Percentiles rank a stretch among this genome's conserved stretches.
Conservation (phyloP, 2,797 vertebrate species). For the Vultur gryphus region DNA sequence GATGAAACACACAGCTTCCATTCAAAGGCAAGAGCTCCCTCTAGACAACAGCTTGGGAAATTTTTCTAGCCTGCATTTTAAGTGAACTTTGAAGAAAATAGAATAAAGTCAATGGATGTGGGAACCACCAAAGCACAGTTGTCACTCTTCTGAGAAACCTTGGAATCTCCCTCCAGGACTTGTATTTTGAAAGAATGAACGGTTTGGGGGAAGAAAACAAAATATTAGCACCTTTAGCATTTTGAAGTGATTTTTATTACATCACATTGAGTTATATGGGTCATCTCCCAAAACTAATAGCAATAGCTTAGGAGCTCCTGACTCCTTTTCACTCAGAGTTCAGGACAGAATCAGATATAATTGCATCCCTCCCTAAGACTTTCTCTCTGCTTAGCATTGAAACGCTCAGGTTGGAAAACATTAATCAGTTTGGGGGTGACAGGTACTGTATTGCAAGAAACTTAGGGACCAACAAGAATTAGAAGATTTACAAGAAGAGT, state of each 20-base stretch:
- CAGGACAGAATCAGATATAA: background rate
- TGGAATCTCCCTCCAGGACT: background rate
- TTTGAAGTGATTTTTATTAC: background rate
- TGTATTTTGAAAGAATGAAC: background rate
- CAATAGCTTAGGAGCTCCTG: background rate
- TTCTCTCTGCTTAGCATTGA: background rate
- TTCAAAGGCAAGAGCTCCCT: slow-evolving; percentile 64
- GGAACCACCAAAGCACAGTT: background rate
- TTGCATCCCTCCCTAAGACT: accelerated
- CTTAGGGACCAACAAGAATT: background rate
- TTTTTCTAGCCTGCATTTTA: background rate
- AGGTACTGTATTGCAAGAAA: background rate
- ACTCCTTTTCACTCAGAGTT: background rate
- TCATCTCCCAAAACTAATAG: background rate
- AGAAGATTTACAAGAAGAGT: background rate
- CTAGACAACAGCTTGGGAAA: slow-evolving; percentile 1
- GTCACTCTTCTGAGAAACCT: background rate
- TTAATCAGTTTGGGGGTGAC: background rate
- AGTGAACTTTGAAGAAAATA: background rate
- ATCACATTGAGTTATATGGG: background rate
- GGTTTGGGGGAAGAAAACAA: background rate
- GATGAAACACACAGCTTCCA: background rate
- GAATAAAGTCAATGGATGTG: background rate
- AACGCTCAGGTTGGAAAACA: background rate
- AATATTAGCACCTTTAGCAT: background rate